A percentile compares a stretch with the other conserved stretches of the same genome.
These are phyloP conservation scores for Scaeva pyrastri DNA, from an alignment of 2,888 invertebrate genomes.

Conservation along the genomic window DNA sequence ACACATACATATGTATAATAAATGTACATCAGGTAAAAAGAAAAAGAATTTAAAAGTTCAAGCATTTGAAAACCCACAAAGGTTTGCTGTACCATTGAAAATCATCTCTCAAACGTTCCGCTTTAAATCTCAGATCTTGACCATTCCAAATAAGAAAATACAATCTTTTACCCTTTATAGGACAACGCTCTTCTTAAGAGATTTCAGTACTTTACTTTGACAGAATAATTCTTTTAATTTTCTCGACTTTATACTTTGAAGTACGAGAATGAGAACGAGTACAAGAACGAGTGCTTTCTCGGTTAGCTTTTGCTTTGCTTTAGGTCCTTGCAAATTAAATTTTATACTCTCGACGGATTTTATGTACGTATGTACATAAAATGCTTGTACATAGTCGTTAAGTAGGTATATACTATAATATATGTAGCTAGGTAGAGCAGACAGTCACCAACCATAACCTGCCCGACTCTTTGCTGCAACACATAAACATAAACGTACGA, in stretches of 20 bases:
- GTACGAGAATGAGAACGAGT: too few relatives aligned
- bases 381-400: conserved; percentile 11
- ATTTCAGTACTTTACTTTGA: conserved; percentile 12
- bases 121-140: conserved; percentile 3
- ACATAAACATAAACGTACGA: neutral
- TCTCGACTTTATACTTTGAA: conserved; percentile 17
- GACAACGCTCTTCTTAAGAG: neutral
- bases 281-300: too few relatives aligned
- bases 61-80: neutral
- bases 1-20: too few relatives aligned
- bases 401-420: conserved; percentile 3
- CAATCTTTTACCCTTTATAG: neutral
- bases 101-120: neutral
- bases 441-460: neutral
- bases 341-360: conserved; percentile 18
- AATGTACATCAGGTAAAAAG: too few relatives aligned
- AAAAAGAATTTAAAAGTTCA: too few relatives aligned
- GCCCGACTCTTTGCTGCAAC: neutral
- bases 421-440: neutral
- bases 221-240: conserved; percentile 32
- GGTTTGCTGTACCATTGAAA: neutral
- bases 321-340: conserved; percentile 34
- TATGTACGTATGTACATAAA: conserved; percentile 22
- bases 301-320: conserved; percentile 9
- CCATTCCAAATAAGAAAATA: neutral